A percentile compares a stretch with the other conserved stretches of the same genome.
Conservation (phyloP, 2,888 invertebrate species). For the Diarsia rubi region DNA sequence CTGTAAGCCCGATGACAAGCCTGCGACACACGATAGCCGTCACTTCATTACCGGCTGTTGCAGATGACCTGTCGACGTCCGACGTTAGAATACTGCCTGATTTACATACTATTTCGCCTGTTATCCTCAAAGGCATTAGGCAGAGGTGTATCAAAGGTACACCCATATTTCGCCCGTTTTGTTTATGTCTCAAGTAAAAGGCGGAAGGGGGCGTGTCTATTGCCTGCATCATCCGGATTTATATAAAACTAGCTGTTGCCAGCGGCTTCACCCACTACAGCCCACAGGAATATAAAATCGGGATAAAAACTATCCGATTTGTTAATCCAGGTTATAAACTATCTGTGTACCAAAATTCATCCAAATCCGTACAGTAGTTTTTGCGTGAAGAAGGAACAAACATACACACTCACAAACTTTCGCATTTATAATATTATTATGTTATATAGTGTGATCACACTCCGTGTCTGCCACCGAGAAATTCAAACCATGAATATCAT, state of each 20-base stretch:
- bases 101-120: constrained; percentile 13
- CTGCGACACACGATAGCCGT: constrained; percentile 58
- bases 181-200: not conserved
- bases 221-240: not conserved
- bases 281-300: too few species aligned
- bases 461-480: not conserved
- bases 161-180: not conserved
- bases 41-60: constrained; percentile 68
- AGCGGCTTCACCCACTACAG: too few species aligned
- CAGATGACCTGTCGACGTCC: constrained; percentile 61
- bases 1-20: constrained; percentile 40
- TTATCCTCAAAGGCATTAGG: not conserved
- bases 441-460: too few species aligned
- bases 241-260: too few species aligned
- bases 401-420: too few species aligned
- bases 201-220: not conserved
- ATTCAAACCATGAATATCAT: not conserved
- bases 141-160: not conserved
- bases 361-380: too few species aligned
- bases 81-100: constrained; percentile 28
- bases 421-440: too few species aligned
- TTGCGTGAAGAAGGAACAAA: too few species aligned
- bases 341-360: too few species aligned
- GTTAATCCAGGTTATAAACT: too few species aligned
- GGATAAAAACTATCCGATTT: too few species aligned